Evolutionary conservation across 2,113 vertebrate genomes (phyloP), one percentile per base, ranked within the genome.

Genomic region (Gobio gobio): DNA sequence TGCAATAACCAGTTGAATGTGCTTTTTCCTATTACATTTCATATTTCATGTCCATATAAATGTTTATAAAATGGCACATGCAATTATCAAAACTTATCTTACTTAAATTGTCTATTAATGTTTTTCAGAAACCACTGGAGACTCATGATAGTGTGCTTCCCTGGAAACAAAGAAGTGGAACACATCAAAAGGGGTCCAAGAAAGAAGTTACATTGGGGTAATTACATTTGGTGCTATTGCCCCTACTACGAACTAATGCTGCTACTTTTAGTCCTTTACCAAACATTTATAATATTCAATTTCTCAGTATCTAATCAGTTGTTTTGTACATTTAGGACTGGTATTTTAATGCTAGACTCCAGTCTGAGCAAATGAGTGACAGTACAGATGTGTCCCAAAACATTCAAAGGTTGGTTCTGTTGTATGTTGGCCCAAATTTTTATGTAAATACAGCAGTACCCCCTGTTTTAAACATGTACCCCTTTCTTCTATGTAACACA

Each of bases 51-150:
- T n/a, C n/a, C n/a, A n/a, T n/a, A n/a, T n/a, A n/a, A n/a, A n/a
- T n/a, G n/a, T n/a, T n/a, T n/a, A n/a, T n/a, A n/a, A n/a, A n/a
- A n/a, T n/a, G n/a, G n/a, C n/a, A n/a, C n/a, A 26, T 64, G 14
- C 14, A 64, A 68, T 68, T 36, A 36, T 68, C 18, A 22, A 58
- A 58, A 58, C 16, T 2, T 6, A 5, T 22, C 7, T 58, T 58
- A 58, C 14, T 68, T 36, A 20, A 20, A 68, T 68, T 7, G 64
- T 40, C 64, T 40, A 8, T 68, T 36, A 68, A 68, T 18, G 14
- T 9, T 68, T 66, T 66, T 68, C 64, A 68, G 64, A 68, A 68
- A 20, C 18, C 64, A 68, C 33, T 68, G 64, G 64, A 68, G 64
- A 68, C 64, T 68, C 16, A 20, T 36, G 29, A 68, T 68, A 18